Percentiles rank a stretch among this genome's conserved stretches.
Evolutionary conservation across 2,113 vertebrate genomes (phyloP).

Genomic region (Fukomys damarensis): DNA sequence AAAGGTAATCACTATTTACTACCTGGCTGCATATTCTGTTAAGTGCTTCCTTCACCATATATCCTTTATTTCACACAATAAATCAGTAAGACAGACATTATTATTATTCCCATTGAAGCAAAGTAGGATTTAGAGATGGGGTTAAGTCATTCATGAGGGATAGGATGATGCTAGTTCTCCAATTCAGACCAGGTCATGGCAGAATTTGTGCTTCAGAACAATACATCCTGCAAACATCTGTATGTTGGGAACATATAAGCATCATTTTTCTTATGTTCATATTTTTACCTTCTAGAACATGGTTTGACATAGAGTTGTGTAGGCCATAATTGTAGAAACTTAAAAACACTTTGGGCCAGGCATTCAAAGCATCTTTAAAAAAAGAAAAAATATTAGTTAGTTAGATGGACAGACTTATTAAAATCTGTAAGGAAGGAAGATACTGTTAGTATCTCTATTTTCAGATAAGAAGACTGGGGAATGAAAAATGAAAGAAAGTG

Average conservation of each 20-base stretch:
- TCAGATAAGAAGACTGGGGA: neutral
- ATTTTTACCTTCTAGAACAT: neutral
- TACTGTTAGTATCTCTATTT: neutral
- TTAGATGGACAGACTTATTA: neutral
- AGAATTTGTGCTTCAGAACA: neutral
- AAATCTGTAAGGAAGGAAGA: neutral
- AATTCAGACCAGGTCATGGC: neutral
- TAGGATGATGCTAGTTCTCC: neutral
- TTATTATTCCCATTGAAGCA: neutral
- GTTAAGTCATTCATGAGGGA: neutral
- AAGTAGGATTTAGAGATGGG: neutral
- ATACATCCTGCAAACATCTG: neutral
- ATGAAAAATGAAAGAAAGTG: neutral
- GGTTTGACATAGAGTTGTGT: neutral
- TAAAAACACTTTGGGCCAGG: neutral
- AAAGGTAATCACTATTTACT: neutral
- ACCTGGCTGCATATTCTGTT: neutral
- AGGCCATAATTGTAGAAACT: neutral
- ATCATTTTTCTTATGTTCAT: neutral
- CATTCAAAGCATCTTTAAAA: neutral
- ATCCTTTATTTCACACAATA: neutral
- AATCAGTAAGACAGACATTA: neutral
- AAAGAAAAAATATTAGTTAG: neutral
- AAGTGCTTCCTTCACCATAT: neutral
- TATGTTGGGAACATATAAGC: neutral